These are phyloP conservation scores for Otocyon megalotis DNA, from an alignment of 2,113 vertebrate genomes.

Conservation along the genomic window DNA sequence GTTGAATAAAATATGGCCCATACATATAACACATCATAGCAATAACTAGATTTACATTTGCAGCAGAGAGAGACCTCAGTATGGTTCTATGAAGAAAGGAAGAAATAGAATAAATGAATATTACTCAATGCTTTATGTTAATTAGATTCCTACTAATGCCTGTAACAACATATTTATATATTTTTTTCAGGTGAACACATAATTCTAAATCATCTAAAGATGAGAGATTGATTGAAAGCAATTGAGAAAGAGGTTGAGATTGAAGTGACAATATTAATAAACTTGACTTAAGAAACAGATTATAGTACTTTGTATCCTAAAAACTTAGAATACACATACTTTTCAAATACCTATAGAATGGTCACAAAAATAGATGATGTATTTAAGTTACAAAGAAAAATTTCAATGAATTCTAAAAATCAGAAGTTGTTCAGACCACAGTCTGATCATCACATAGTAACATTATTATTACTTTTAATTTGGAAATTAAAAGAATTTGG, in stretches of 20 bases:
- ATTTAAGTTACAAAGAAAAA: not conserved
- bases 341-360: not conserved
- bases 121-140: not conserved
- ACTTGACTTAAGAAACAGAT: not conserved
- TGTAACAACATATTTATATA: not conserved
- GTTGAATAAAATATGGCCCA: not conserved
- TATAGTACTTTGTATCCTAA: not conserved
- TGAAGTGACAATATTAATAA: slow-evolving; percentile 1
- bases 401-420: not conserved
- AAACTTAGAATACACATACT: not conserved
- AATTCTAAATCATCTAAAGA: slow-evolving; percentile 3
- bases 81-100: not conserved
- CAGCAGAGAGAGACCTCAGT: not conserved
- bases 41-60: not conserved
- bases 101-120: not conserved
- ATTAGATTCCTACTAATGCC: not conserved
- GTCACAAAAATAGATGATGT: not conserved
- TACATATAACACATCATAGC: not conserved
- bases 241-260: not conserved
- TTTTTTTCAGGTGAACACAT: not conserved
- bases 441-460: not conserved
- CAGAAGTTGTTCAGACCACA: not conserved
- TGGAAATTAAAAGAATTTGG: too few relatives aligned
- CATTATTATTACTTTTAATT: not conserved
- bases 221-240: not conserved